These are phyloP conservation scores for Epirrhoe tristata DNA, from an alignment of 2,888 invertebrate genomes.

Conservation along the genomic window DNA sequence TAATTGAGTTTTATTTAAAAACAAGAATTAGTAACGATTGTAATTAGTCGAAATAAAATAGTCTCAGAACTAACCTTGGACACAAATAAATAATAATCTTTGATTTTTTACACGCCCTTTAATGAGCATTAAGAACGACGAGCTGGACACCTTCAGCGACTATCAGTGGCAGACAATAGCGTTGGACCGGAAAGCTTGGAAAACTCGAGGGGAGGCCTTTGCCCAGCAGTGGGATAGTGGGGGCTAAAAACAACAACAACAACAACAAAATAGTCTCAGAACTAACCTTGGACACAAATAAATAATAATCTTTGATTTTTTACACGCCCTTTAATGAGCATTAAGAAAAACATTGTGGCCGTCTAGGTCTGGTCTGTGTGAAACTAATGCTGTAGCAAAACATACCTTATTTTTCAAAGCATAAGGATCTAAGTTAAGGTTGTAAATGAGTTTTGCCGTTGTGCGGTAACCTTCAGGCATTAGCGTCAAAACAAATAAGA, in stretches of 20 bases:
- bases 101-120: neutral
- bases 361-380: constrained; percentile 67
- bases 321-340: neutral
- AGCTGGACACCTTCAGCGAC: no score
- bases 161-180: no score
- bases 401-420: constrained; percentile 38
- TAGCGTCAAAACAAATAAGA: constrained; percentile 54
- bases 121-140: no score
- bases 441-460: constrained; percentile 33
- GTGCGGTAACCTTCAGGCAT: constrained; percentile 59
- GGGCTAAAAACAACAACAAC: no score
- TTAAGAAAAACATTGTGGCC: constrained; percentile 36
- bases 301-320: neutral
- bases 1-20: neutral
- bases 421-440: constrained; percentile 40
- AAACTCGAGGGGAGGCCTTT: no score
- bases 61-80: neutral
- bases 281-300: neutral
- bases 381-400: constrained; percentile 39
- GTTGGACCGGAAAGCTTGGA: no score
- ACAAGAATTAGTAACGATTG: neutral
- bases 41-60: no score
- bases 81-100: neutral
- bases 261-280: no score
- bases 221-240: no score